phyloP scores from a whole-genome alignment of 1,140 invertebrate species.

The Diprion similis region DNA sequence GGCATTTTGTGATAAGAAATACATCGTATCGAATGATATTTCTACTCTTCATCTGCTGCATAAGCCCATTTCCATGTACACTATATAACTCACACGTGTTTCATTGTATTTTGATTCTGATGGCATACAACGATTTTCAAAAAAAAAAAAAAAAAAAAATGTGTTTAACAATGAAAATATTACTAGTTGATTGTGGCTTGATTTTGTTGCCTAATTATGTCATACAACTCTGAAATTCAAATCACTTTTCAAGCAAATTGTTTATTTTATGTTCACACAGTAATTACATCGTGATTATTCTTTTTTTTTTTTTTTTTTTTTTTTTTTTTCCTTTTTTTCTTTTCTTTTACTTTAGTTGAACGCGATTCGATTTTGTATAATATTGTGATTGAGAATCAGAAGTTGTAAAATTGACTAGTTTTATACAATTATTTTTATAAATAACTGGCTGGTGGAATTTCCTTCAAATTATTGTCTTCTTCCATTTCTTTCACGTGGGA shows the following conservation, averaged over 20 bases:
- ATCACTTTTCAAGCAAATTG: slow-evolving; percentile 37
- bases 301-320: slow-evolving; percentile 31
- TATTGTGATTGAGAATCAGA: slow-evolving; percentile 58
- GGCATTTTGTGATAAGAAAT: slow-evolving; percentile 3
- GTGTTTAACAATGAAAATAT: background rate
- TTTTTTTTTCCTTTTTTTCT: slow-evolving; percentile 33
- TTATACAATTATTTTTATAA: slow-evolving; percentile 65
- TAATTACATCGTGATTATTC: slow-evolving; percentile 25
- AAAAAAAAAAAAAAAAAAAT: background rate
- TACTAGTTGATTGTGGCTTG: slow-evolving; percentile 51
- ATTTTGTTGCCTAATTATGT: slow-evolving; percentile 54
- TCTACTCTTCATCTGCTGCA: background rate
- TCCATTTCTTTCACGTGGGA: background rate
- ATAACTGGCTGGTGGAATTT: slow-evolving; percentile 53
- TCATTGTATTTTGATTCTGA: background rate
- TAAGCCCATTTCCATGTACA: background rate
- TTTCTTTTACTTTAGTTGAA: slow-evolving; percentile 28
- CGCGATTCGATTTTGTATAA: slow-evolving; percentile 38
- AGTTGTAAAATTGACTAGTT: slow-evolving; percentile 62
- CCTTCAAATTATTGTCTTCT: background rate
- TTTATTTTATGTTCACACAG: background rate
- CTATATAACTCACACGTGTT: background rate
- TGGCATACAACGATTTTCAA: background rate
- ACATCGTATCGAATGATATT: background rate
- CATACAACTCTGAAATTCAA: slow-evolving; percentile 60